A percentile compares a stretch with the other conserved stretches of the same genome.
These are phyloP conservation scores for Pangasius krempfi DNA, from an alignment of 2,797 vertebrate species.

Conservation along the genomic window DNA sequence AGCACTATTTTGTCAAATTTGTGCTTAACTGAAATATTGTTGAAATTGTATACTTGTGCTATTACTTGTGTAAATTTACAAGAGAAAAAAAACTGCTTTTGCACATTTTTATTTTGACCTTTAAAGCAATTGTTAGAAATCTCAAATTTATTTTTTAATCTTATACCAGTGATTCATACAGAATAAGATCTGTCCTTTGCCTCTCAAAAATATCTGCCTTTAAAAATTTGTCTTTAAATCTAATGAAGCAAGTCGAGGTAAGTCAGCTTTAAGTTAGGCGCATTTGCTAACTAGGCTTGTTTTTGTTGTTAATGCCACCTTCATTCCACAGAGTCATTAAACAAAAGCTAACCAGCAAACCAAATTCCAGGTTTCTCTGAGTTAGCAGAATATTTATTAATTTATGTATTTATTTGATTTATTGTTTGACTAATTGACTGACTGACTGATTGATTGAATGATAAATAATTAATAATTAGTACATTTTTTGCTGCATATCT, in stretches of 20 bases:
- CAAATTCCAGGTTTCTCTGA: neutral
- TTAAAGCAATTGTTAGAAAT: neutral
- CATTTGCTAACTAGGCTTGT: neutral
- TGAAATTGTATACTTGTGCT: neutral
- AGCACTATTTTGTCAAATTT: neutral
- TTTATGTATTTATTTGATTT: neutral
- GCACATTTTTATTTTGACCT: neutral
- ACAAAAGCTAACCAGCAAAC: neutral
- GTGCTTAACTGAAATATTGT: neutral
- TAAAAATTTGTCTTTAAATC: neutral
- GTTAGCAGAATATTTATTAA: neutral
- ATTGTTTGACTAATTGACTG: neutral
- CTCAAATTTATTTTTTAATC: neutral
- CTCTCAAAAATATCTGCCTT: neutral
- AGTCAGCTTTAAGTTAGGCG: neutral
- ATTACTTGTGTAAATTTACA: neutral
- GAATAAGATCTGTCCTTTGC: neutral
- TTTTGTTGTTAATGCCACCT: neutral
- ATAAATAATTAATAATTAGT: neutral
- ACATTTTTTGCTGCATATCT: neutral
- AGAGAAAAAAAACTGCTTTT: neutral
- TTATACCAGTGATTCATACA: slow-evolving; percentile 5
- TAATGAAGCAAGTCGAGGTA: neutral
- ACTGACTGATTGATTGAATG: neutral
- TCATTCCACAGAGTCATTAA: neutral